Evolutionary conservation across 1,140 invertebrate species (phyloP).

Genomic region (Helicoverpa armigera): DNA sequence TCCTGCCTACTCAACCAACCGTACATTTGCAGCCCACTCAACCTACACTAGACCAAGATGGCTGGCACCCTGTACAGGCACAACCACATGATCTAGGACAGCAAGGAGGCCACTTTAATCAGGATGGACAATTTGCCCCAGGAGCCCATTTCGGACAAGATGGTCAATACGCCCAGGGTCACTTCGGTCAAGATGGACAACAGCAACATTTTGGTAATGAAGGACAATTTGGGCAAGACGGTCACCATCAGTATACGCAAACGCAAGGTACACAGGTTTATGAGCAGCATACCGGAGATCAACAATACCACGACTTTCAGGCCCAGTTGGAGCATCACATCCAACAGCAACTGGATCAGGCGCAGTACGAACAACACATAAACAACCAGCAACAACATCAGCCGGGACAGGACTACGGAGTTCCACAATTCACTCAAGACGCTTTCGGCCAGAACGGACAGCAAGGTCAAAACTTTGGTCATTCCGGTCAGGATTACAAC

Average conservation of each 20-base stretch:
- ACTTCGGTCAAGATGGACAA: slow-evolving; percentile 58
- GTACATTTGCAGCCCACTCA: slow-evolving; percentile 46
- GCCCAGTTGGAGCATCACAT: slow-evolving; percentile 78
- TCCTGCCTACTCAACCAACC: slow-evolving; percentile 45
- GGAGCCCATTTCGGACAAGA: slow-evolving; percentile 41
- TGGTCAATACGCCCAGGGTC: slow-evolving; percentile 57
- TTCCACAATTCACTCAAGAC: slow-evolving; percentile 62
- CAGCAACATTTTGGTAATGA: slow-evolving; percentile 24
- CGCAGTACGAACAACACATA: slow-evolving; percentile 74
- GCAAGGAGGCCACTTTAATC: slow-evolving; percentile 15
- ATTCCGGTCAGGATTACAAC: slow-evolving; percentile 67
- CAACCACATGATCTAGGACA: slow-evolving; percentile 61
- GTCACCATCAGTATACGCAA: slow-evolving; percentile 72
- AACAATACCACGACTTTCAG: slow-evolving; percentile 74
- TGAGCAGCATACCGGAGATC: slow-evolving; percentile 73
- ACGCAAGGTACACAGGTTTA: slow-evolving; percentile 77
- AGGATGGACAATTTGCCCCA: slow-evolving; percentile 19
- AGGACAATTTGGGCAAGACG: slow-evolving; percentile 55
- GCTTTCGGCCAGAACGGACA: slow-evolving; percentile 60
- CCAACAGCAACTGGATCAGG: slow-evolving; percentile 78
- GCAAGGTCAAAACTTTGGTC: slow-evolving; percentile 62
- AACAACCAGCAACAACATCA: slow-evolving; percentile 69
- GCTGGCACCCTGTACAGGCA: slow-evolving; percentile 75
- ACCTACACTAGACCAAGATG: slow-evolving; percentile 69
- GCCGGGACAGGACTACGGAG: slow-evolving; percentile 68